A percentile compares a stretch with the other conserved stretches of the same genome.
phyloP scores from a whole-genome alignment of 2,113 vertebrate genomes.

The Antechinus flavipes region DNA sequence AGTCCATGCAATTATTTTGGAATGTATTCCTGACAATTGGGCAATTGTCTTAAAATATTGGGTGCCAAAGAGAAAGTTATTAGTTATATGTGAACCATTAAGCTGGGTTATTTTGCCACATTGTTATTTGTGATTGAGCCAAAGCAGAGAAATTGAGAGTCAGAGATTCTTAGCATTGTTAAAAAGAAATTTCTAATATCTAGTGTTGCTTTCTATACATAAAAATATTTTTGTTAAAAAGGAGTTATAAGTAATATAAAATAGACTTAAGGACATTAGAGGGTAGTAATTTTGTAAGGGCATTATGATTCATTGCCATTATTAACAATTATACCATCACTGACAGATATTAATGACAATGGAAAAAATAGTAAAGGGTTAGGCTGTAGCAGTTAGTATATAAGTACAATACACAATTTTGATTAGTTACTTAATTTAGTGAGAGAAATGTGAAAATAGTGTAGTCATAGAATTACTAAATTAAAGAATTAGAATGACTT shows the following conservation, averaged over 20 bases:
- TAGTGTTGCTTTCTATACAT: slow-evolving; percentile 24
- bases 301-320: slow-evolving; percentile 35
- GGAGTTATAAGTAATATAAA: slow-evolving; percentile 52
- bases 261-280: slow-evolving; percentile 48
- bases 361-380: slow-evolving; percentile 21
- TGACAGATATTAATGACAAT: slow-evolving; percentile 47
- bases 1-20: not conserved
- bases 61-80: not conserved
- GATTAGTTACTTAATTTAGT: not conserved
- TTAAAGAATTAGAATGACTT: not conserved
- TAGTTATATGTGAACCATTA: not conserved
- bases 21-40: not conserved
- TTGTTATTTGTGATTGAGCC: not conserved
- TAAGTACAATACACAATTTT: slow-evolving; percentile 15
- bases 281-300: slow-evolving; percentile 35
- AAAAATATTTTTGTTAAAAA: not conserved
- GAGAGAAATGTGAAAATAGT: not conserved
- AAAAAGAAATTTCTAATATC: not conserved
- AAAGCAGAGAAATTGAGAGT: slow-evolving; percentile 60
- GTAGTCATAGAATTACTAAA: not conserved
- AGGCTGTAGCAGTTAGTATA: not conserved
- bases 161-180: slow-evolving; percentile 27
- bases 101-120: not conserved
- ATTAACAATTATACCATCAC: slow-evolving; percentile 44
- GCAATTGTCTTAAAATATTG: not conserved